phyloP scores from a whole-genome alignment of 1,140 invertebrate species.

The Calycopis cecrops region DNA sequence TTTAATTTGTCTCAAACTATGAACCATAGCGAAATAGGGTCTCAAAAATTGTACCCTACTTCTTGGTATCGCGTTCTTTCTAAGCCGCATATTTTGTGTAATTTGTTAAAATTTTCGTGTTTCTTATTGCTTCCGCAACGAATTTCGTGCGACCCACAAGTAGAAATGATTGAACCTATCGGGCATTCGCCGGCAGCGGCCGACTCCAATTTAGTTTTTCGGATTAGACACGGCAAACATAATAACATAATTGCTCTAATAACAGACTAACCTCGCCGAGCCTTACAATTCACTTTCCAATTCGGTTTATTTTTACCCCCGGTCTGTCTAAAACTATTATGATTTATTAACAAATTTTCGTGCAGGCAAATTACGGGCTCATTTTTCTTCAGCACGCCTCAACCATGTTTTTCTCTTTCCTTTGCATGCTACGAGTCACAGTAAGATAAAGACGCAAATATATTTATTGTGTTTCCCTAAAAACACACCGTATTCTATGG shows the following conservation, averaged over 20 bases:
- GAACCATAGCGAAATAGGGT: constrained; percentile 57
- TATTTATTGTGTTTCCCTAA: constrained; percentile 50
- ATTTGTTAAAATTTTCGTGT: constrained; percentile 68
- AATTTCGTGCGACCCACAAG: constrained; percentile 72
- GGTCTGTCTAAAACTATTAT: constrained; percentile 73
- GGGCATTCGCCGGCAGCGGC: constrained; percentile 68
- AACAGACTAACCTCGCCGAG: constrained; percentile 65
- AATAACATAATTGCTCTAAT: constrained; percentile 75
- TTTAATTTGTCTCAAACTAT: constrained; percentile 70
- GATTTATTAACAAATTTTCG: constrained; percentile 74
- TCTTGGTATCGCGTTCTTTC: constrained; percentile 21
- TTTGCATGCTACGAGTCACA: constrained; percentile 24
- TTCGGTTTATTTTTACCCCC: constrained; percentile 71
- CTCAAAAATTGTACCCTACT: constrained; percentile 34
- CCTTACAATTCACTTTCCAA: constrained; percentile 75
- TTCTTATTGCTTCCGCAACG: constrained; percentile 74
- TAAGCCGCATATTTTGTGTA: constrained; percentile 50
- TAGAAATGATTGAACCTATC: constrained; percentile 71
- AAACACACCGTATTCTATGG: constrained; percentile 47
- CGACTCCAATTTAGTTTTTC: constrained; percentile 73
- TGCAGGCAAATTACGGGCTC: constrained; percentile 68
- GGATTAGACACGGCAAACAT: constrained; percentile 74
- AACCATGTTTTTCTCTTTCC: constrained; percentile 50
- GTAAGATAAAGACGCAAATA: constrained; percentile 51
- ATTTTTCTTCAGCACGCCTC: constrained; percentile 46